A percentile compares a stretch with the other conserved stretches of the same genome.
phyloP scores from a whole-genome alignment of 2,113 vertebrate species.

The Neogobius melanostomus region DNA sequence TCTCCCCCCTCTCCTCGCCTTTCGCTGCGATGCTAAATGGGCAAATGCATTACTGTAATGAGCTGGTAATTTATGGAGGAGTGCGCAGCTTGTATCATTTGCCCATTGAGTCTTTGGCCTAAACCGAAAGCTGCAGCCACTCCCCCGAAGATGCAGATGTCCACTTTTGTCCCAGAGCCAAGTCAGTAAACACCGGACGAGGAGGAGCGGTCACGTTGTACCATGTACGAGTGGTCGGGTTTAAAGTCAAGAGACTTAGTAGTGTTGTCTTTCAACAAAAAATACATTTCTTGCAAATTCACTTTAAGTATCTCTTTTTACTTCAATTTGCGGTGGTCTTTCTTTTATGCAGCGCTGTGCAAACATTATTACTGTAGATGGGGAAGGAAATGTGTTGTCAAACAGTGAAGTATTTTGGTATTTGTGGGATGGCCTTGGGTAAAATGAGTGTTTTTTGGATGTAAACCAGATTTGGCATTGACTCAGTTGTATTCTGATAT shows the following conservation, averaged over 20 bases:
- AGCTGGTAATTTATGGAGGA: conserved; percentile 72
- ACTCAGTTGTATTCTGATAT: no score
- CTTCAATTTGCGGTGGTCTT: no score
- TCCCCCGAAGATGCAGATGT: conserved; percentile 32
- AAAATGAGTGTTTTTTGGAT: no score
- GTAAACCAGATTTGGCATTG: no score
- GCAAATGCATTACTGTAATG: conserved; percentile 72
- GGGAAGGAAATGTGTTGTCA: not conserved
- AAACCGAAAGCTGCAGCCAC: conserved; percentile 16
- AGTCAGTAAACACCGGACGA: conserved; percentile 15
- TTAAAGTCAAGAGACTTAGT: not conserved
- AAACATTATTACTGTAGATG: not conserved
- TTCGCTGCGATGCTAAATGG: conserved; percentile 53
- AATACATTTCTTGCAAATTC: no score
- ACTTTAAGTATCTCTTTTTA: not conserved
- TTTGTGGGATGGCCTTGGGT: no score
- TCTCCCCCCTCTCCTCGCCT: not conserved
- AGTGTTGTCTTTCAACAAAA: no score
- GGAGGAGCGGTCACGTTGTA: conserved; percentile 6
- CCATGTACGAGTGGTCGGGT: not conserved
- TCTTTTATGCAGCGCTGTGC: not conserved
- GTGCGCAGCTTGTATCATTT: conserved; percentile 62
- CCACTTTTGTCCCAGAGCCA: conserved; percentile 15
- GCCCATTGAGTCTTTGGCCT: conserved; percentile 59
- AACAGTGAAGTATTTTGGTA: not conserved